Evolutionary conservation across 2,113 vertebrate species (phyloP).

Genomic region (Glaucomys volans): DNA sequence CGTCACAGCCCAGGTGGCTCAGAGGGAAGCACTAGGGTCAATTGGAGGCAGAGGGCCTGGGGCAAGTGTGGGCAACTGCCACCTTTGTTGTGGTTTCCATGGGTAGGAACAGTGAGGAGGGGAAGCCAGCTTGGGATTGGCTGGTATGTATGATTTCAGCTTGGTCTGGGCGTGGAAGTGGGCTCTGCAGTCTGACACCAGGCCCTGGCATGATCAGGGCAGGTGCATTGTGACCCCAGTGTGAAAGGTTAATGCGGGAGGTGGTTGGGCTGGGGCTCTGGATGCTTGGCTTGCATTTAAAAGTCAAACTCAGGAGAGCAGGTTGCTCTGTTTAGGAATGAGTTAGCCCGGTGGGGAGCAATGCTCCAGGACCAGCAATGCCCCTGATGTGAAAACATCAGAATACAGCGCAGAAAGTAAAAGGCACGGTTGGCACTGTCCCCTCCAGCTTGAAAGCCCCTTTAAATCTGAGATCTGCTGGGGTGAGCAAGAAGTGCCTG

Average conservation of each 20-base stretch:
- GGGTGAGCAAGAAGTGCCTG: too few species aligned
- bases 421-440: fast-evolving
- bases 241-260: not conserved
- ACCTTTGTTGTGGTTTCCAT: not conserved
- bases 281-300: not conserved
- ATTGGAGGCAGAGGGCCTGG: not conserved
- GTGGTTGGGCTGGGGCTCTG: too few species aligned
- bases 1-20: too few species aligned
- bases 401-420: not conserved
- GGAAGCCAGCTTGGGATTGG: too few species aligned
- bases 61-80: too few species aligned
- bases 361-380: not conserved
- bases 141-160: not conserved
- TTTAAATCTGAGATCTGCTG: too few species aligned
- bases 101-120: not conserved
- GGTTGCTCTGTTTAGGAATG: not conserved
- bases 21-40: not conserved
- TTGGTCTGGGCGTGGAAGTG: too few species aligned
- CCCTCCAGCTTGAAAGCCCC: not conserved
- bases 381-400: not conserved
- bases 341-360: not conserved
- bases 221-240: too few species aligned
- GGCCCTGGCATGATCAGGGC: too few species aligned
- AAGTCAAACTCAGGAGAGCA: not conserved
- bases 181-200: too few species aligned